phyloP scores from a whole-genome alignment of 1,140 invertebrate species.

The Sesamia nonagrioides region DNA sequence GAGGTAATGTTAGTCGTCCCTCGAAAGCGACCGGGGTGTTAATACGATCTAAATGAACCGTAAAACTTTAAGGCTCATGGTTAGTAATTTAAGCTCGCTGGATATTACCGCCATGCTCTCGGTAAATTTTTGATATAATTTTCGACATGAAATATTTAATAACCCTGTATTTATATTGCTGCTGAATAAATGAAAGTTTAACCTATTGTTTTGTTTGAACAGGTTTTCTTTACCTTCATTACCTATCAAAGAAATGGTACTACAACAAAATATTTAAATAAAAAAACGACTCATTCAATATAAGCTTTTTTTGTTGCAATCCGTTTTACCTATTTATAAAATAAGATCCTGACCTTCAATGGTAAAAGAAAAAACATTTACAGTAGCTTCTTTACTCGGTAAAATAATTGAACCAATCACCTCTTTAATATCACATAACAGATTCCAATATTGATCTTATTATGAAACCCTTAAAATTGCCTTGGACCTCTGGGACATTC shows the following conservation, averaged over 20 bases:
- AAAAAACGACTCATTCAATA: no score
- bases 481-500: not conserved
- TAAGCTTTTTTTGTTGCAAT: no score
- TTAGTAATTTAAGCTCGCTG: constrained; percentile 18
- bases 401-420: not conserved
- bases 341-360: no score
- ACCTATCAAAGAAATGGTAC: no score
- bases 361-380: no score
- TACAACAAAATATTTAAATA: no score
- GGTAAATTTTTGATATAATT: constrained; percentile 26
- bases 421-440: constrained; percentile 8
- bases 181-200: no score
- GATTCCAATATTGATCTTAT: constrained; percentile 8
- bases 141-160: constrained; percentile 24
- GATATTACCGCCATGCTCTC: not conserved
- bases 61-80: constrained; percentile 31
- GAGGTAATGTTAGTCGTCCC: constrained; percentile 17
- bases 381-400: not conserved
- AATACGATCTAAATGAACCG: constrained; percentile 36
- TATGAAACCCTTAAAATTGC: constrained; percentile 14
- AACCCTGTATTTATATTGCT: not conserved
- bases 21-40: constrained; percentile 13
- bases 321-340: no score
- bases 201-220: no score
- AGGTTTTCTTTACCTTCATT: no score